Conservation (phyloP, 2,888 invertebrate species). For the Eretmocerus hayati region DNA sequence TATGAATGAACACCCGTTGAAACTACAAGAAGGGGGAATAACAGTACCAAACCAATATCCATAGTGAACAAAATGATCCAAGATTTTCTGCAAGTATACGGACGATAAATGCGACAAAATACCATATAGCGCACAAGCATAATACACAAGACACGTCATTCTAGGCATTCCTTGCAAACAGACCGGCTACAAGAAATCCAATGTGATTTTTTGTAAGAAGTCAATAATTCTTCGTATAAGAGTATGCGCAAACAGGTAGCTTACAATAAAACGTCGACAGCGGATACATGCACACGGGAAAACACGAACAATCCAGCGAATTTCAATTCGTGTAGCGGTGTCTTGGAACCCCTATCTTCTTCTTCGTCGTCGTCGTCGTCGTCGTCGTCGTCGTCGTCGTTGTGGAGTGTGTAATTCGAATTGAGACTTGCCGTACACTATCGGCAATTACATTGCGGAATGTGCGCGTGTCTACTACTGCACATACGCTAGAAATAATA, state of each 20-base stretch:
- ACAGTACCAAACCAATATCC: no score
- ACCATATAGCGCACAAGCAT: no score
- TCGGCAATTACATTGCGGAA: conserved; percentile 12
- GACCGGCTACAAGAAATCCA: no score
- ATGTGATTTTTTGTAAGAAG: conserved; percentile 5
- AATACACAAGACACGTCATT: no score
- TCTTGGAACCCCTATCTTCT: conserved; percentile 20
- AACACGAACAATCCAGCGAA: conserved; percentile 24
- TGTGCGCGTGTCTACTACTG: background rate
- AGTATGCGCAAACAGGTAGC: background rate
- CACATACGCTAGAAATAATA: conserved; percentile 5
- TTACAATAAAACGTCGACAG: conserved; percentile 10
- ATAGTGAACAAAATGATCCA: no score
- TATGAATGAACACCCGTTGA: no score
- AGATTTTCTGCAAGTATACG: no score
- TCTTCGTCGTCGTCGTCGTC: no score
- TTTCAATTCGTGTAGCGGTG: conserved; percentile 19
- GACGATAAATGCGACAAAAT: no score
- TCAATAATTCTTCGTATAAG: conserved; percentile 7
- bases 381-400: no score
- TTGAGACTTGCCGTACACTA: conserved; percentile 8
- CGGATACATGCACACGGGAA: conserved; percentile 13
- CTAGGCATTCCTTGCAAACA: no score
- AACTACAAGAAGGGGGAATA: no score
- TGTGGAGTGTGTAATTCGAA: conserved; percentile 19